phyloP scores from a whole-genome alignment of 2,888 invertebrate genomes.

The Hirtodrosophila trivittata region DNA sequence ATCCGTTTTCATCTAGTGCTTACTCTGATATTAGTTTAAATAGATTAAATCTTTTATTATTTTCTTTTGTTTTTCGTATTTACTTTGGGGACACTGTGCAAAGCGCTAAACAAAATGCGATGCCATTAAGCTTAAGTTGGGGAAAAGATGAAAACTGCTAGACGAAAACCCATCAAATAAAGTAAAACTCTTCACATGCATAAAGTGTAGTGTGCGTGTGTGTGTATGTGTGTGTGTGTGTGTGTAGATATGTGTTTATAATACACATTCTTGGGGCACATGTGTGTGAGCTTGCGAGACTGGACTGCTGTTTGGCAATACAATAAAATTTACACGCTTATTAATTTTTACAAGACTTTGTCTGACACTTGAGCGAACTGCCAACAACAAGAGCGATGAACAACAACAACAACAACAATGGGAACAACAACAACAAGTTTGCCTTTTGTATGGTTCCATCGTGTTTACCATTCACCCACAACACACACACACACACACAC shows the following conservation, averaged over 20 bases:
- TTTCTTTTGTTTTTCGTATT: too few relatives aligned
- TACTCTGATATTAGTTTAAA: too few relatives aligned
- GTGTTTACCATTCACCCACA: slow-evolving; percentile 50
- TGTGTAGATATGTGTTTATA: slow-evolving; percentile 4
- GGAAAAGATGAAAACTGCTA: slow-evolving; percentile 40
- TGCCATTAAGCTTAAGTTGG: slow-evolving; percentile 72
- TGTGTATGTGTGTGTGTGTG: slow-evolving; percentile 4
- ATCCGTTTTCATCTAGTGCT: too few relatives aligned
- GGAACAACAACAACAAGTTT: slow-evolving; percentile 1
- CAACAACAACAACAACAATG: slow-evolving; percentile 17
- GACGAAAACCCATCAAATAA: slow-evolving; percentile 67
- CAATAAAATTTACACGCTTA: slow-evolving; percentile 78
- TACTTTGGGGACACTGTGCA: slow-evolving; percentile 53
- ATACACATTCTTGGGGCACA: not conserved
- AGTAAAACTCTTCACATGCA: slow-evolving; percentile 69
- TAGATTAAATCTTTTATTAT: not conserved
- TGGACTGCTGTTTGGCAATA: slow-evolving; percentile 66
- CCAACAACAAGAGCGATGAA: slow-evolving; percentile 48
- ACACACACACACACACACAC: slow-evolving; percentile 27
- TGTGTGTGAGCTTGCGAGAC: slow-evolving; percentile 16
- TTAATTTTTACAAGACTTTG: slow-evolving; percentile 78
- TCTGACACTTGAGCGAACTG: slow-evolving; percentile 71
- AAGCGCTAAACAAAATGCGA: slow-evolving; percentile 54
- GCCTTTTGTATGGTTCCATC: slow-evolving; percentile 39
- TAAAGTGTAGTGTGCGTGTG: slow-evolving; percentile 52